Percentiles rank a stretch among this genome's conserved stretches.
phyloP scores from a whole-genome alignment of 2,888 invertebrate species.

The Torymus tubicola region DNA sequence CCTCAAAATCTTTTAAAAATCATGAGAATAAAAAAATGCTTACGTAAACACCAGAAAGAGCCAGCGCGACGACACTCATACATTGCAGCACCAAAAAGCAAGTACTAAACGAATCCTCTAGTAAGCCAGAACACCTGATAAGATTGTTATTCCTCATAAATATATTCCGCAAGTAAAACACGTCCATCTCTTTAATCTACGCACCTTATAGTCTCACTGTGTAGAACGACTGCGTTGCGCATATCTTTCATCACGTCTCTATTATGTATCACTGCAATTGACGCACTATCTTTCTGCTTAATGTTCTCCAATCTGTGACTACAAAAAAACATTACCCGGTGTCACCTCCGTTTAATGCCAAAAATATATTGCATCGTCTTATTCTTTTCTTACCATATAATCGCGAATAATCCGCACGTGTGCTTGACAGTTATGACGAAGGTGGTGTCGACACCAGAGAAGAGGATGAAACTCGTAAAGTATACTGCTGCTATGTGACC shows the following conservation, averaged over 20 bases:
- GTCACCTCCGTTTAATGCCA: too few species aligned
- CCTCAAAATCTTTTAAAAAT: too few species aligned
- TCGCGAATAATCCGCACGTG: conserved; percentile 16
- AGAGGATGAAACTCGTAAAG: background rate
- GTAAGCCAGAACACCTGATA: background rate
- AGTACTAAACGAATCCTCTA: background rate
- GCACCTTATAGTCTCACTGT: too few species aligned
- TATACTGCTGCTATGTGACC: background rate
- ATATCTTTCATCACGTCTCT: too few species aligned
- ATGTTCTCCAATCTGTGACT: too few species aligned
- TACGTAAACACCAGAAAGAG: background rate
- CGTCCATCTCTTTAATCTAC: too few species aligned
- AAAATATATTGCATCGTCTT: too few species aligned
- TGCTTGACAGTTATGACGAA: conserved; percentile 17
- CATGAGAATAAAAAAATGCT: background rate
- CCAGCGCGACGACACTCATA: background rate
- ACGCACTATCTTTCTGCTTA: too few species aligned
- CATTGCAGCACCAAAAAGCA: background rate
- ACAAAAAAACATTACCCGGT: too few species aligned
- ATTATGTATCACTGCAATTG: too few species aligned
- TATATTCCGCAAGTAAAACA: too few species aligned
- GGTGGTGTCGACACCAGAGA: background rate
- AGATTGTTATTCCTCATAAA: background rate
- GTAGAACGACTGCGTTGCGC: too few species aligned
- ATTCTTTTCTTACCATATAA: background rate